Percentiles rank a stretch among this genome's conserved stretches.
Evolutionary conservation across 1,140 invertebrate genomes (phyloP).

Genomic region (Proctacanthus coquilletti): DNA sequence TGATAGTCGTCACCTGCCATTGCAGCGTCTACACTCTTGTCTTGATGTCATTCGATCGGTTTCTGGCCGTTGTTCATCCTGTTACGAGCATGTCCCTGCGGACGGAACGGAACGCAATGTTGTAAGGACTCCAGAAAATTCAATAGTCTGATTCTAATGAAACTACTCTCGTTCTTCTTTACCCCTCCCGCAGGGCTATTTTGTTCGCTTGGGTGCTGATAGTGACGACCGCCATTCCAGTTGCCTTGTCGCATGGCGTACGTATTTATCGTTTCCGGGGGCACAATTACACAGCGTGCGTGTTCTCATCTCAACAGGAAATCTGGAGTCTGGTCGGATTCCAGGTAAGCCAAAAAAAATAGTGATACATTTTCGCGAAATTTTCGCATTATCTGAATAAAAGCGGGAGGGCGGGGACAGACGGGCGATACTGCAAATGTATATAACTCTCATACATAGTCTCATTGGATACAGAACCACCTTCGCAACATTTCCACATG

Average conservation of each 20-base stretch:
- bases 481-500: too few relatives aligned
- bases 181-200: slow-evolving; percentile 44
- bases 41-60: slow-evolving; percentile 88
- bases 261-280: slow-evolving; percentile 44
- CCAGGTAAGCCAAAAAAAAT: slow-evolving; percentile 42
- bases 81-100: slow-evolving; percentile 77
- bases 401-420: too few relatives aligned
- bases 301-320: slow-evolving; percentile 42
- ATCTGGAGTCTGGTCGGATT: slow-evolving; percentile 55
- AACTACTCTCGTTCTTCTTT: slow-evolving; percentile 7
- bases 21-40: slow-evolving; percentile 87
- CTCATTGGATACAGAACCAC: too few relatives aligned
- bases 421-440: too few relatives aligned
- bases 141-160: background rate
- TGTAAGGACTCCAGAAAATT: slow-evolving; percentile 18
- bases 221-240: slow-evolving; percentile 55
- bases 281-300: slow-evolving; percentile 44
- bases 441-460: too few relatives aligned
- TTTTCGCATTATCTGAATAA: too few relatives aligned
- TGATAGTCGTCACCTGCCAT: slow-evolving; percentile 69
- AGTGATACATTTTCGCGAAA: too few relatives aligned
- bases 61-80: slow-evolving; percentile 87
- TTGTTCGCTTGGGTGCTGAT: slow-evolving; percentile 68
- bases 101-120: slow-evolving; percentile 66
- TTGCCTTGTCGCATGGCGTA: slow-evolving; percentile 65